These are phyloP conservation scores for Holothuria leucospilota DNA, from an alignment of 53 echinoderm and acorn worm species.

Conservation along the genomic window DNA sequence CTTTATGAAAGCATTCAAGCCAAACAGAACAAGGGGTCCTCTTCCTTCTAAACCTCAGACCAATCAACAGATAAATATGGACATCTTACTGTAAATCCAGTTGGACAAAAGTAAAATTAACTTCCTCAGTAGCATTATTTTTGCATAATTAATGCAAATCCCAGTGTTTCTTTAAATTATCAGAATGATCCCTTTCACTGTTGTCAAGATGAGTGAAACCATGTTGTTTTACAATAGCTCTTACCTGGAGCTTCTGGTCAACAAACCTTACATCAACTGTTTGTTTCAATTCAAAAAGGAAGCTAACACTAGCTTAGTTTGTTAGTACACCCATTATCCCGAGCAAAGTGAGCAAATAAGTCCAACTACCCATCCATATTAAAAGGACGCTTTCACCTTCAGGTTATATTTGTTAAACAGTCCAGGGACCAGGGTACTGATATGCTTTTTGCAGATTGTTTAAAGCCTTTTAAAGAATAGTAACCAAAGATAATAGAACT, in stretches of 20 bases:
- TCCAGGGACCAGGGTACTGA: too few relatives aligned
- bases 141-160: not conserved
- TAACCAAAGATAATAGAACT: too few relatives aligned
- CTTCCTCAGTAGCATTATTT: not conserved
- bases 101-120: not conserved
- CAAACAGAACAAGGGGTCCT: not conserved
- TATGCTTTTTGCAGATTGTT: too few relatives aligned
- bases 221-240: too few relatives aligned
- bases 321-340: not conserved
- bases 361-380: not conserved
- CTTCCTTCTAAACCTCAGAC: not conserved
- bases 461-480: too few relatives aligned
- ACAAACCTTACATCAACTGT: conserved; percentile 22
- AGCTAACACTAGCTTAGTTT: conserved; percentile 9
- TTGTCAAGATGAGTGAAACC: too few relatives aligned
- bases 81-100: not conserved
- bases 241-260: not conserved
- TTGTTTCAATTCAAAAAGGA: conserved; percentile 14
- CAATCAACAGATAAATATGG: not conserved
- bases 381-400: too few relatives aligned
- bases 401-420: too few relatives aligned
- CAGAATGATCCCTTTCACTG: too few relatives aligned
- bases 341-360: not conserved
- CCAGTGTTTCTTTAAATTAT: too few relatives aligned
- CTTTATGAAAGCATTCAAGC: not conserved